Evolutionary conservation across 1,140 invertebrate species (phyloP).

Genomic region (Lucilia sericata): DNA sequence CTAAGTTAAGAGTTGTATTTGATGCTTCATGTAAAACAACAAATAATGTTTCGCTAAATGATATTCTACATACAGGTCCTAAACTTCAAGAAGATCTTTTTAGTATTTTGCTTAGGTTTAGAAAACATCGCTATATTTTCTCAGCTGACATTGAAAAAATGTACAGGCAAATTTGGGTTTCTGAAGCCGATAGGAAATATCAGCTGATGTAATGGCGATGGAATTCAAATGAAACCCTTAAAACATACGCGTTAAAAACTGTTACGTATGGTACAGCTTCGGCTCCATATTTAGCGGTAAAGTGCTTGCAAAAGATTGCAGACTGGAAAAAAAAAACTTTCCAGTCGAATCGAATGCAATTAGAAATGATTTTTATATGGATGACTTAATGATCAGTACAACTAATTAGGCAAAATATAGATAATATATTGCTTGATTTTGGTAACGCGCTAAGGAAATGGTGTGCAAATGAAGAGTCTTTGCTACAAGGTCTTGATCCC

Average conservation of each 20-base stretch:
- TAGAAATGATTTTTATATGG: constrained; percentile 67
- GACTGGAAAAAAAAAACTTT: constrained; percentile 51
- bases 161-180: constrained; percentile 57
- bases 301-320: constrained; percentile 57
- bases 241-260: constrained; percentile 46
- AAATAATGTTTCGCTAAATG: constrained; percentile 48
- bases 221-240: constrained; percentile 45
- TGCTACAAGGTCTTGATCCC: too few relatives aligned
- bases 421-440: not conserved
- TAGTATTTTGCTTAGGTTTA: constrained; percentile 63
- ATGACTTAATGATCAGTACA: constrained; percentile 67
- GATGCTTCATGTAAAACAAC: constrained; percentile 48
- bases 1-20: constrained; percentile 42
- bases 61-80: constrained; percentile 40
- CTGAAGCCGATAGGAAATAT: constrained; percentile 50
- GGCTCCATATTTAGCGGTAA: constrained; percentile 48
- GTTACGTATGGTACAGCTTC: constrained; percentile 56
- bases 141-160: constrained; percentile 57
- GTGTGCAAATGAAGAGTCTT: not conserved
- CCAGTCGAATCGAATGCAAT: constrained; percentile 56
- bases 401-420: constrained; percentile 27
- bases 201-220: constrained; percentile 66
- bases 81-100: constrained; percentile 50
- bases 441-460: constrained; percentile 26
- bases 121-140: constrained; percentile 57